Percentiles rank a stretch among this genome's conserved stretches.
phyloP scores from a whole-genome alignment of 2,888 invertebrate species.

The Pristionchus maxplancki region DNA sequence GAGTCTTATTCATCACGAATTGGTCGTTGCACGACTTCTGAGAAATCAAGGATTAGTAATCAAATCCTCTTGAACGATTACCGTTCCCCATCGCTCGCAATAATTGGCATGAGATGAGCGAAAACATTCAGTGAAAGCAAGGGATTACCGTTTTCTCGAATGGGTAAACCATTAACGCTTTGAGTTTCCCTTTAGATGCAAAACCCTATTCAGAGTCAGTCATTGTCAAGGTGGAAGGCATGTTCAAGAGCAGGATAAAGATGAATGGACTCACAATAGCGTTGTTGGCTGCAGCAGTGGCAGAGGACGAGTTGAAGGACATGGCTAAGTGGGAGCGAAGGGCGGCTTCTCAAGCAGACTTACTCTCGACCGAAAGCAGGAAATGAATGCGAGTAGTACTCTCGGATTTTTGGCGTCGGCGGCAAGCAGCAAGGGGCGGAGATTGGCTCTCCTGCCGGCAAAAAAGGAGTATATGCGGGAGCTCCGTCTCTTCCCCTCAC shows the following conservation, averaged over 20 bases:
- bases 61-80: background rate
- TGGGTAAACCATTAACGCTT: no score
- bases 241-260: no score
- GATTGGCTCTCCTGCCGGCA: slow-evolving; percentile 23
- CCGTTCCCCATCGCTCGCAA: background rate
- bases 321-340: background rate
- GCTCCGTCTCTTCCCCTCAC: background rate
- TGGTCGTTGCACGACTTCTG: slow-evolving; percentile 2
- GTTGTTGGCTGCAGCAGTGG: background rate
- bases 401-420: slow-evolving; percentile 10
- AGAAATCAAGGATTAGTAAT: background rate
- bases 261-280: background rate
- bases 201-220: no score
- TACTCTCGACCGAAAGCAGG: background rate
- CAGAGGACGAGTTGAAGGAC: background rate
- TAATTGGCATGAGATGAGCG: background rate
- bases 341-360: background rate
- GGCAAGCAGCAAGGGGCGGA: background rate
- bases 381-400: slow-evolving; percentile 10
- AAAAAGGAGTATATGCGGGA: background rate
- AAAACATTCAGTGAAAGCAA: background rate
- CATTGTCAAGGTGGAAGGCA: no score
- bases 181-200: no score
- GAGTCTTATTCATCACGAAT: background rate
- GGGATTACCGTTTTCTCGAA: background rate